These are phyloP conservation scores for Ditylenchus weischeri DNA, from an alignment of 2,888 invertebrate species.

Conservation along the genomic window DNA sequence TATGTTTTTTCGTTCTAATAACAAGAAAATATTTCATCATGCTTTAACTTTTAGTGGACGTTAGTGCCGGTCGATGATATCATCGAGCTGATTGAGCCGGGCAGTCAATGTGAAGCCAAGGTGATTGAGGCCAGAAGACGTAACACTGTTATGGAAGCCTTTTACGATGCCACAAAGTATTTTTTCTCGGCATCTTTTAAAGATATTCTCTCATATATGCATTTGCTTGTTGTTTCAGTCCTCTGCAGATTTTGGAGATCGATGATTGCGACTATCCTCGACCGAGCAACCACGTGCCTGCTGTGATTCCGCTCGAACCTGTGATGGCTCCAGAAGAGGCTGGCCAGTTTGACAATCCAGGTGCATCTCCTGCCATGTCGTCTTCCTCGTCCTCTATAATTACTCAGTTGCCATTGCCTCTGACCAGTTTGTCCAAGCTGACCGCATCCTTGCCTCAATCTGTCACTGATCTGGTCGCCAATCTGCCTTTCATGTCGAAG, in stretches of 20 bases:
- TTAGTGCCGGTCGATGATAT: slow-evolving; percentile 9
- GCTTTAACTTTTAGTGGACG: slow-evolving; percentile 23
- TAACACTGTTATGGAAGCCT: slow-evolving; percentile 18
- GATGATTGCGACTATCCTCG: slow-evolving; percentile 16
- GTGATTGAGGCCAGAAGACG: slow-evolving; percentile 12
- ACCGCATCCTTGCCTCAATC: background rate
- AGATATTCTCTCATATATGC: background rate
- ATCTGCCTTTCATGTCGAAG: background rate
- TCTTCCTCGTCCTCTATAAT: background rate
- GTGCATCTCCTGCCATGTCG: background rate
- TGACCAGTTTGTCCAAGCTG: background rate
- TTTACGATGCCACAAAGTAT: slow-evolving; percentile 16
- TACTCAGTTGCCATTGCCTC: slow-evolving; percentile 4
- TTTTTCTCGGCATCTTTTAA: slow-evolving; percentile 3
- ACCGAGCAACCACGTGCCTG: slow-evolving; percentile 11
- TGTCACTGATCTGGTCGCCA: background rate
- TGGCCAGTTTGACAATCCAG: background rate
- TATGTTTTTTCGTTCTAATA: too few relatives aligned
- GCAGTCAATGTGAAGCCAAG: slow-evolving; percentile 20
- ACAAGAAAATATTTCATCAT: too few relatives aligned
- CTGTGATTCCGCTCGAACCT: slow-evolving; percentile 23
- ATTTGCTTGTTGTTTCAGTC: too few relatives aligned
- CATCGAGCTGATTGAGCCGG: slow-evolving; percentile 15
- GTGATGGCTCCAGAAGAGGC: slow-evolving; percentile 4
- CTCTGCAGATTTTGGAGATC: slow-evolving; percentile 11